Base-by-base conservation (phyloP, 2,888 invertebrate species). In the Xestoiulus laeticollis region DNA sequence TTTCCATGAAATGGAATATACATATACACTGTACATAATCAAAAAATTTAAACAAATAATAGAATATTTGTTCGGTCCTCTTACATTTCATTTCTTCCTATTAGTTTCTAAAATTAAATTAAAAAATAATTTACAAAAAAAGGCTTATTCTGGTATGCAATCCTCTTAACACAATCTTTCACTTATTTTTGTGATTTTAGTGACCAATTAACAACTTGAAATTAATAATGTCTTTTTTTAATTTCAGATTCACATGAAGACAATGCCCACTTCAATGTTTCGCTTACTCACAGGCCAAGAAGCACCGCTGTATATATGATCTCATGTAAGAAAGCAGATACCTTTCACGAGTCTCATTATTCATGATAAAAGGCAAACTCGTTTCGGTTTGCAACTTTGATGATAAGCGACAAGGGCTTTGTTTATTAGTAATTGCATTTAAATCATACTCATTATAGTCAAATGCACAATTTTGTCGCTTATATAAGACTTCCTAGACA, bases 221-320 rank as follows among this genome's bases (percentile, higher is more conserved):
- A 30, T 30, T 78, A 78, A 78, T 16, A 30, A 1, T 30, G 12
- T 30, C 14, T 88, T n/a, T 85, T 22, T 88, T 38, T 22, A 10
- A 14, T 94, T 94, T 48, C 94, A 99, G 98, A 99, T 99, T 91
- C 94, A 99, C 91, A 99, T 99, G 99, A 99, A 99, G 94, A 99
- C 99, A 89, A 99, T 99, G 99, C 99, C 99, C 91, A 99, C 99
- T 90, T 99, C 99, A 90, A 99, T 99, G 98, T 99, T 99, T 94
- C 95, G 99, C 91, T 94, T 99, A 92, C 94, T 99, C 91, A 99
- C 99, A 90, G 99, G 99, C 89, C 99, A 99, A 93, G 99, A 99
- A 94, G 97, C 98, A 93, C 99, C 99, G 90, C 96, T 99, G 93
- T 99, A 98, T 94, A 99, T 99, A 94, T 99, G 90, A 92, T 53